Percentiles rank a stretch among this genome's conserved stretches.
These are phyloP conservation scores for Calameuta filiformis DNA, from an alignment of 2,888 invertebrate genomes.

Conservation along the genomic window DNA sequence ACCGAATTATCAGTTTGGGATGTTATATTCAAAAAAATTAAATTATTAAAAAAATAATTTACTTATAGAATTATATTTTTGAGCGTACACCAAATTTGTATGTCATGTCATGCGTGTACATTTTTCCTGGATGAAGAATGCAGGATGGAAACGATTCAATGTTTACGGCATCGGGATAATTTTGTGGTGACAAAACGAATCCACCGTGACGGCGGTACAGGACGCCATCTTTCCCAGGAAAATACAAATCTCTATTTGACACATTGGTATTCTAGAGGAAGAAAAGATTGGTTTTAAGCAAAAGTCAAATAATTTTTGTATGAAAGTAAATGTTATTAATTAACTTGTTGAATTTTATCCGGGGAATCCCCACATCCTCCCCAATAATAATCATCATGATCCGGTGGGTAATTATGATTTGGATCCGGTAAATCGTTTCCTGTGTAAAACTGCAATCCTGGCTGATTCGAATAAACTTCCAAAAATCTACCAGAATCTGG, in stretches of 20 bases:
- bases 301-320: background rate
- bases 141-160: conserved; percentile 61
- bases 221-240: conserved; percentile 64
- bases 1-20: too few relatives aligned
- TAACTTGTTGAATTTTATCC: background rate
- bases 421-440: conserved; percentile 65
- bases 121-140: conserved; percentile 63
- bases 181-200: conserved; percentile 71
- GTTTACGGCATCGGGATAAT: conserved; percentile 69
- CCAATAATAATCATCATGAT: conserved; percentile 29
- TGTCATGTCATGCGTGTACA: conserved; percentile 63
- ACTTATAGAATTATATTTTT: conserved; percentile 31
- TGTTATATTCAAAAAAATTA: too few relatives aligned
- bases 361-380: conserved; percentile 12
- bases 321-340: background rate
- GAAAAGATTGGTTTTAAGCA: background rate
- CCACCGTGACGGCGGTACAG: conserved; percentile 68
- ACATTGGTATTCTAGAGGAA: background rate
- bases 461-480: conserved; percentile 70
- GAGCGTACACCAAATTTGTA: conserved; percentile 62
- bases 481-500: conserved; percentile 66
- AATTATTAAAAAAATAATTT: conserved; percentile 18
- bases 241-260: conserved; percentile 1
- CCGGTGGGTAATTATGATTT: conserved; percentile 23
- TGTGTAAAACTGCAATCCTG: conserved; percentile 72